phyloP scores from a whole-genome alignment of 2,888 invertebrate species.

The Parnassius mnemosyne region DNA sequence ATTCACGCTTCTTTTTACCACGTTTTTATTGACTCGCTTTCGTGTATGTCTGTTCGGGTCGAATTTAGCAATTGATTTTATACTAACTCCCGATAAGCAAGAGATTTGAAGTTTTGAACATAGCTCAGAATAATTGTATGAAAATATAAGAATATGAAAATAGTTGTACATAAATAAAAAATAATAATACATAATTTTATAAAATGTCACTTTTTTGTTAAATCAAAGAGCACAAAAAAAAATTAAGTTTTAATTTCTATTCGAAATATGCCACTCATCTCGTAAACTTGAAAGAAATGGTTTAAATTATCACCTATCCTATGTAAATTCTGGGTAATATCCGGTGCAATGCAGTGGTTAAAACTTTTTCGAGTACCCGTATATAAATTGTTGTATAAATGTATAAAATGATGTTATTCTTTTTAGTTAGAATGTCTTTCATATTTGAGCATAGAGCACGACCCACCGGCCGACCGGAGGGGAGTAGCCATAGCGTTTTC shows the following conservation, averaged over 20 bases:
- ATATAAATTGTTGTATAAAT: no score
- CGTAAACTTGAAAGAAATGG: constrained; percentile 35
- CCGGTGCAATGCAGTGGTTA: constrained; percentile 23
- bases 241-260: background rate
- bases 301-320: constrained; percentile 58
- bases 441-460: background rate
- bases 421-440: constrained; percentile 8
- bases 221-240: constrained; percentile 1
- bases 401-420: constrained; percentile 12
- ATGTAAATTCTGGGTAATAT: constrained; percentile 58
- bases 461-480: no score
- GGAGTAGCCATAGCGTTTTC: no score
- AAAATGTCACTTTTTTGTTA: no score
- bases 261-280: background rate
- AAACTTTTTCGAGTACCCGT: no score
- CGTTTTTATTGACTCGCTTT: constrained; percentile 3
- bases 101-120: constrained; percentile 9
- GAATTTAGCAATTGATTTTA: no score
- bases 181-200: no score
- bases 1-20: constrained; percentile 29
- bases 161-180: no score
- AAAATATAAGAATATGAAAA: no score
- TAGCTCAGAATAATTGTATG: no score
- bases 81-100: no score
- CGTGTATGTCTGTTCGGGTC: no score